Evolutionary conservation across 2,113 vertebrate genomes (phyloP), one percentile per base, ranked within the genome.

Genomic region (Pongo pygmaeus): DNA sequence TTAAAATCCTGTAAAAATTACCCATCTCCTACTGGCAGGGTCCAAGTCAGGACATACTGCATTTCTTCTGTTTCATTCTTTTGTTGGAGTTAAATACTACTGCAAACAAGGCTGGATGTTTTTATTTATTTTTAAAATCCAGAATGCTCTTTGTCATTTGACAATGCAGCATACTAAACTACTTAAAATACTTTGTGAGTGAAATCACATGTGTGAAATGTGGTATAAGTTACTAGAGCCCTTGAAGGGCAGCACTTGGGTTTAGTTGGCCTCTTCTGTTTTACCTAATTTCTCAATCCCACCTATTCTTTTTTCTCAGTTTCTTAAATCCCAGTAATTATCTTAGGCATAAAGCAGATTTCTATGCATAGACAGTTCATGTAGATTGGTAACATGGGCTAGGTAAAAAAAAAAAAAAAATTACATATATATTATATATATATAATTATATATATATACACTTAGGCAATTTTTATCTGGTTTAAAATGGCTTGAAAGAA

Each of bases 141-240:
- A 64, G 61, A 97, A 97, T 78, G 43, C 16, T 95, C 52, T 84
- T 91, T 94, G 59, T 61, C 93, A 48, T 72, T 97, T 96, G 52
- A 84, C 35, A 97, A 10, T 25, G 18, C 61, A 95, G 75, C 93
- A 95, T 94, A 95, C 61, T 98, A 97, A 98, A 98, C 78, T 96
- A 98, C 89, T 98, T 98, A 81, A 97, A 98, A 98, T 97, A 78
- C 48, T 96, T 98, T 35, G 13, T 79, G 48, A 95, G 61, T 93
- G 96, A 96, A 89, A 89, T 88, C 88, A 94, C 48, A 57, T 94
- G 92, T 69, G 94, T 97, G 95, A 86, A 78, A 93, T 86, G 93
- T 95, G 85, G 61, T 94, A 17, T 96, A 46, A 90, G 40, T 90
- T 97, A 81, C 67, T 40, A 4, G 67, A 96, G 22, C 84, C 27